Evolutionary conservation across 1,140 invertebrate species (phyloP).

Genomic region (Drosophila arawakana): DNA sequence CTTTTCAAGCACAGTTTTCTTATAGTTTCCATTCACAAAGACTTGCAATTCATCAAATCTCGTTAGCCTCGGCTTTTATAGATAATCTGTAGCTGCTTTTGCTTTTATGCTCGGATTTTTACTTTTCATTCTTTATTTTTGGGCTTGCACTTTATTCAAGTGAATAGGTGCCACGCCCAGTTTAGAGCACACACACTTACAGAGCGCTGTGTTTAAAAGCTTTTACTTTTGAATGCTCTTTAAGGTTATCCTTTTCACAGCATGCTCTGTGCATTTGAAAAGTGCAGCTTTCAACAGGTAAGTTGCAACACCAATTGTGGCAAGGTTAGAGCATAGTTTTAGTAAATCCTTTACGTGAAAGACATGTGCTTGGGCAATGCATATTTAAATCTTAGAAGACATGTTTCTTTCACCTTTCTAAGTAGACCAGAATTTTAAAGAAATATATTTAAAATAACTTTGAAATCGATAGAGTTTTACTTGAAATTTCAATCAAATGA

Average conservation of each 20-base stretch:
- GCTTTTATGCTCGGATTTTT: conserved; percentile 51
- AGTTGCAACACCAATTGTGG: conserved; percentile 3
- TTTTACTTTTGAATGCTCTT: conserved; percentile 9
- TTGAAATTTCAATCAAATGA: no score
- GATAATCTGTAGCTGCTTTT: conserved; percentile 75
- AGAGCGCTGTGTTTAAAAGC: background rate
- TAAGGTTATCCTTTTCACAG: conserved; percentile 13
- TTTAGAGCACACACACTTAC: background rate
- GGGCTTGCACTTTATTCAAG: conserved; percentile 46
- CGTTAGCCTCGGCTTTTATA: conserved; percentile 78
- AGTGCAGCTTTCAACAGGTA: conserved; percentile 8
- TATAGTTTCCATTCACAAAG: conserved; percentile 77
- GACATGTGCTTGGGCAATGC: background rate
- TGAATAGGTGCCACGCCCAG: conserved; percentile 58
- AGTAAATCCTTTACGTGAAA: conserved; percentile 5
- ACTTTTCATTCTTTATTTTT: conserved; percentile 7
- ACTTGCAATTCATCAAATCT: conserved; percentile 80
- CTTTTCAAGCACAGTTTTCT: conserved; percentile 60
- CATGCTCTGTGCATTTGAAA: background rate
- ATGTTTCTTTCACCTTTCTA: no score
- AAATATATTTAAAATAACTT: no score
- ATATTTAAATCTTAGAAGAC: no score
- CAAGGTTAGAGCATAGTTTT: background rate
- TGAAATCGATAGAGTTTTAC: no score
- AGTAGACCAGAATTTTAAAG: no score